phyloP scores from a whole-genome alignment of 1,140 invertebrate genomes.

The Leptoteleia sp. region DNA sequence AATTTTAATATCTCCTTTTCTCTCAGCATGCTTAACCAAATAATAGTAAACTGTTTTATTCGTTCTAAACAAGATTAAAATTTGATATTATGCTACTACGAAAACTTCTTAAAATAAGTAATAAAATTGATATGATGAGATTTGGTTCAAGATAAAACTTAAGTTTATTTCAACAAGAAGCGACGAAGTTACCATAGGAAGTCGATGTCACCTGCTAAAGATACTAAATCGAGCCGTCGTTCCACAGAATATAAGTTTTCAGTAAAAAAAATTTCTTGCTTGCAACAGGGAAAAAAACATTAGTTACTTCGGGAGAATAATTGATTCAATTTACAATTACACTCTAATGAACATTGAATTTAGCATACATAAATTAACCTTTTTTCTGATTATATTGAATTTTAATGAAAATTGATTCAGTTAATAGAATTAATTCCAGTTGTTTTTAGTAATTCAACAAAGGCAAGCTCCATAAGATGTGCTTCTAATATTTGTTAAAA shows the following conservation, averaged over 20 bases:
- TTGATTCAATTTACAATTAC: no score
- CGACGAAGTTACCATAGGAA: conserved; percentile 19
- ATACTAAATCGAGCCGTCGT: conserved; percentile 31
- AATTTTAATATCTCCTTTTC: no score
- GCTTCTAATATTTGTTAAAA: no score
- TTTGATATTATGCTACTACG: background rate
- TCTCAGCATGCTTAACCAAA: no score
- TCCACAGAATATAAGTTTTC: conserved; percentile 12
- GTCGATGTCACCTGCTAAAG: conserved; percentile 25
- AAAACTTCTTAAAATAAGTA: background rate
- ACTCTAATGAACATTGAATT: no score
- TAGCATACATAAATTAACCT: no score
- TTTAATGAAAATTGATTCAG: background rate
- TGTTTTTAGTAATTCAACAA: no score
- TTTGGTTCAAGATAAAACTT: conserved; percentile 5
- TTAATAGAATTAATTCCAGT: no score
- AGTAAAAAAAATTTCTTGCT: conserved; percentile 6
- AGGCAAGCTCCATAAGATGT: no score
- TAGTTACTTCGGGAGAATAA: no score
- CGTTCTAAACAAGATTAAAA: background rate
- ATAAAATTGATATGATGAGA: background rate
- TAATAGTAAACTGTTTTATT: no score
- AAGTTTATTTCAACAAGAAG: conserved; percentile 4
- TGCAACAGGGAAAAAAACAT: conserved; percentile 8
- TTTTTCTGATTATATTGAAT: no score